Evolutionary conservation across 2,888 invertebrate genomes (phyloP).

Genomic region (Pammene fasciana): DNA sequence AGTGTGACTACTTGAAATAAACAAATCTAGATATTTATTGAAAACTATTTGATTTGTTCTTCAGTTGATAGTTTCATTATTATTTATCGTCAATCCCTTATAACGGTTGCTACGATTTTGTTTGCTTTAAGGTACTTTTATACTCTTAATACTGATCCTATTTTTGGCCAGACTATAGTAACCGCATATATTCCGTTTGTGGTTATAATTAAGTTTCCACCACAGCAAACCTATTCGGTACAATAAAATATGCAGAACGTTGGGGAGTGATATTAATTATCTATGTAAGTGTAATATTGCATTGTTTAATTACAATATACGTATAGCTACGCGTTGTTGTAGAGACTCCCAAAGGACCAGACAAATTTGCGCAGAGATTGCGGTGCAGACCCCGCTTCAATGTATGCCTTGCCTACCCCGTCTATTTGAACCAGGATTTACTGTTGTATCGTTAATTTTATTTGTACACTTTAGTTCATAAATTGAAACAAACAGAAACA

Average conservation of each 20-base stretch:
- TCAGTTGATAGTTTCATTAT: too few species aligned
- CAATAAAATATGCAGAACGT: conserved; percentile 21
- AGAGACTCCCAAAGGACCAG: conserved; percentile 55
- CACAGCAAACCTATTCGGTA: not conserved
- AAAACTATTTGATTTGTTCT: too few species aligned
- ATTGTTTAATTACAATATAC: conserved; percentile 37
- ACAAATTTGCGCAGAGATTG: conserved; percentile 66
- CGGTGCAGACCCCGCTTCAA: conserved; percentile 48
- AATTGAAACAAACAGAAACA: conserved; percentile 48
- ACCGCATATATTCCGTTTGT: not conserved
- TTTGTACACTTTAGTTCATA: conserved; percentile 57
- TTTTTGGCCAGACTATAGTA: too few species aligned
- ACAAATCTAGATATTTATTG: too few species aligned
- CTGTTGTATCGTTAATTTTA: conserved; percentile 64
- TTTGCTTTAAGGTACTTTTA: too few species aligned
- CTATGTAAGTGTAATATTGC: conserved; percentile 27
- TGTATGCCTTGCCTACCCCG: conserved; percentile 47
- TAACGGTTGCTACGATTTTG: too few species aligned
- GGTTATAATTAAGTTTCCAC: not conserved
- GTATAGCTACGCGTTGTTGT: conserved; percentile 28
- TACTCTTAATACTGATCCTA: too few species aligned
- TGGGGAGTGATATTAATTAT: conserved; percentile 15
- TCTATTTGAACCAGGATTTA: conserved; percentile 66
- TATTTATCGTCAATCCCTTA: too few species aligned
- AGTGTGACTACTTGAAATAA: too few species aligned